These are phyloP conservation scores for Atlantisia rogersi DNA, from an alignment of 2,113 vertebrate genomes.

Conservation along the genomic window DNA sequence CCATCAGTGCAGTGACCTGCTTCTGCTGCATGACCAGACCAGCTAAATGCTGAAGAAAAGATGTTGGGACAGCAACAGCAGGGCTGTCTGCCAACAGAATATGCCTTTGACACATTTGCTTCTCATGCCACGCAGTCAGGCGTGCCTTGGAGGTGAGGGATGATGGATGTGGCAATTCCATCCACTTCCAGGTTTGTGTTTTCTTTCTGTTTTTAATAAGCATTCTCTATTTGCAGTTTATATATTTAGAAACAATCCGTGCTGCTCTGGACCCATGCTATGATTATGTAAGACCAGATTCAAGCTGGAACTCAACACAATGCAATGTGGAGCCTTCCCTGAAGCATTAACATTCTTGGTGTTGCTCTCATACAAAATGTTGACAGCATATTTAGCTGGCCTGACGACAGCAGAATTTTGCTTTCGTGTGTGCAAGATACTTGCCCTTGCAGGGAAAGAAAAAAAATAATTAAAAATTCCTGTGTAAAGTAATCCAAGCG, in stretches of 20 bases:
- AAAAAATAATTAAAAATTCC: not conserved
- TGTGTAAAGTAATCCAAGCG: conserved; percentile 5
- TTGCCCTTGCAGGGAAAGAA: not conserved
- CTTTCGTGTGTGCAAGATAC: not conserved
- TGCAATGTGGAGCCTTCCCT: not conserved
- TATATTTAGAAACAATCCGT: not conserved
- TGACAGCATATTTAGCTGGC: not conserved
- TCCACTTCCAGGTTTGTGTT: not conserved
- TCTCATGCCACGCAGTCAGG: not conserved
- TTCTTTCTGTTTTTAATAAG: not conserved
- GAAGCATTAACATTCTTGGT: not conserved
- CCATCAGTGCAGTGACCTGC: not conserved
- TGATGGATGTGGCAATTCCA: not conserved
- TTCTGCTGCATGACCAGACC: not conserved
- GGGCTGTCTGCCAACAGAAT: not conserved
- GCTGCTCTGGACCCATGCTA: not conserved
- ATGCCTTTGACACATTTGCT: not conserved
- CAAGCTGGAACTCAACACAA: not conserved
- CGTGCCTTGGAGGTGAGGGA: not conserved
- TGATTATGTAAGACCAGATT: not conserved
- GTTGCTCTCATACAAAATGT: not conserved
- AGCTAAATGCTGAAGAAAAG: not conserved
- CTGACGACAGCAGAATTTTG: conserved; percentile 1
- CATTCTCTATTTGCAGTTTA: not conserved
- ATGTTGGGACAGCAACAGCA: not conserved